A percentile compares a stretch with the other conserved stretches of the same genome.
phyloP scores from a whole-genome alignment of 2,888 invertebrate genomes.

The Andrena bucephala region DNA sequence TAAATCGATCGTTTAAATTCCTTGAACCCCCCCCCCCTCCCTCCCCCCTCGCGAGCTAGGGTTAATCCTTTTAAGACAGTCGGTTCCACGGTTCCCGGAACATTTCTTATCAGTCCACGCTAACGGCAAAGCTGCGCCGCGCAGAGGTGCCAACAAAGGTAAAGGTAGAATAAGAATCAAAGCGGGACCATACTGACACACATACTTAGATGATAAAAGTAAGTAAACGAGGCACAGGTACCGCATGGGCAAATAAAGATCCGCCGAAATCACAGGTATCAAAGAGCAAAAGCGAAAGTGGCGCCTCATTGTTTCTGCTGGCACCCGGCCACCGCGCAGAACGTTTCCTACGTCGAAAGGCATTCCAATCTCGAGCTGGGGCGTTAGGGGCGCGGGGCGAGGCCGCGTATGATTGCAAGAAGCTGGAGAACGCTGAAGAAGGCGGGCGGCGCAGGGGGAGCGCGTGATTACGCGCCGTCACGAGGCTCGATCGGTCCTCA shows the following conservation, averaged over 20 bases:
- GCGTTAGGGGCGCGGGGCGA: background rate
- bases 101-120: background rate
- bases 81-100: too few species aligned
- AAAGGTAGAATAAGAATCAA: background rate
- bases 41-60: too few species aligned
- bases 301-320: constrained; percentile 16
- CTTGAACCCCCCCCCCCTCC: background rate
- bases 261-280: background rate
- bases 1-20: constrained; percentile 50
- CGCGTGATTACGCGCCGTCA: constrained; percentile 44
- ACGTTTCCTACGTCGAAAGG: background rate
- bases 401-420: constrained; percentile 40
- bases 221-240: background rate
- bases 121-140: background rate
- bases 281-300: constrained; percentile 19
- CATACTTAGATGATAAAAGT: background rate
- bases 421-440: constrained; percentile 2
- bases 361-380: constrained; percentile 1
- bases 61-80: too few species aligned
- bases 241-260: too few species aligned
- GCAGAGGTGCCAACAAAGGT: background rate
- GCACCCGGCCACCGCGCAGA: too few species aligned
- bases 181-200: background rate
- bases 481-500: constrained; percentile 55
- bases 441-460: background rate